Evolutionary conservation across 2,888 invertebrate genomes (phyloP), one percentile per base, ranked within the genome.

Genomic region (Archips xylosteana): DNA sequence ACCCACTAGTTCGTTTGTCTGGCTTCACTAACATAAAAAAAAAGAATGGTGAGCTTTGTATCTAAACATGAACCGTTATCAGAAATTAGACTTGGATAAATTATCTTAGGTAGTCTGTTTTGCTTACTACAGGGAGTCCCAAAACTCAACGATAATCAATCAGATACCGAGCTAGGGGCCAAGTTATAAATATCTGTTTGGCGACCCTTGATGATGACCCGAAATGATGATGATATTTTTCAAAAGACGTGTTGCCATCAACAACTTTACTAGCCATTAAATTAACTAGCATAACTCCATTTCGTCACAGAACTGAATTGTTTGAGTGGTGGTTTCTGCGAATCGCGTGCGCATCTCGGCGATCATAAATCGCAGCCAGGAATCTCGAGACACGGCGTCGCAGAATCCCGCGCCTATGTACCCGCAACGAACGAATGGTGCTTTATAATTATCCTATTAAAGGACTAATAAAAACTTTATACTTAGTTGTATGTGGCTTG

Each of bases 341-440:
- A 88, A 84, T 76, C 77, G 86, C 84, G 81, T 80, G 84, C 84
- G 83, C 87, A 83, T 81, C 82, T 77, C 76, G 70, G 71, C 77
- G 79, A 78, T 85, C 85, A 82, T 89, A 87, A 87, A 89, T 84
- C 82, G 81, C 80, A 75, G 75, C 75, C 77, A 80, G 81, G 81
- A 83, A 85, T 87, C 85, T 84, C 85, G 84, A 83, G 85, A 86
- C 81, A 82, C 79, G 81, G 77, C 79, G 81, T 73, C 76, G 75
- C 76, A 82, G 82, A 75, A 78, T 69, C 74, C 75, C 66, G 76
- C 71, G 51, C 47, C 73, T 67, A 66, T 68, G 70, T 70, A 61
- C 57, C 9, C 57, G 57, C 47, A 47, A 73, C 65, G 70, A 69
- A 80, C 76, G 84, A 84, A 85, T 73, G 73, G 62, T 72, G 72